Base-by-base conservation (phyloP, 2,888 invertebrate genomes). In the Eupithecia insigniata region DNA sequence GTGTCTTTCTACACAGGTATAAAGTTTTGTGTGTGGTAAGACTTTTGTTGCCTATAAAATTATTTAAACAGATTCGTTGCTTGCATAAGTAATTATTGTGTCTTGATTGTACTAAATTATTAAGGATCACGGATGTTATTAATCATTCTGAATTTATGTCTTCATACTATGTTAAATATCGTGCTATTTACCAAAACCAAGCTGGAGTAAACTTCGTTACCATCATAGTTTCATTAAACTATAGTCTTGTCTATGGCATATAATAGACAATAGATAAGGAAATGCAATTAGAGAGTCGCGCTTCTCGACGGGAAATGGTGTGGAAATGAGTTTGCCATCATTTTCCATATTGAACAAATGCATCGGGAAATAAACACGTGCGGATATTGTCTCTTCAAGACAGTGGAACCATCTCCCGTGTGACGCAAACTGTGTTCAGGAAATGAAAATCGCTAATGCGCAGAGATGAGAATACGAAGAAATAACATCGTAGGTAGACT, bases 331-430 rank as follows among this genome's bases (percentile, higher is more conserved):
- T 88, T 90, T 92, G 88, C 89, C 84, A 90, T 91, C 91, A 87
- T 88, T 90, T 92, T 88, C 89, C 84, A 91, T 91, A 91, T 91
- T 90, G 89, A 89, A 93, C 89, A 91, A 92, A 92, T 86, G 87
- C 79, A 81, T 72, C 80, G 87, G 93, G 92, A 92, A 93, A 92
- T 89, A 93, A 93, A 93, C 89, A 92, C 79, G 79, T 83, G 81
- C 88, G 90, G 91, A 93, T 92, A 92, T 93, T 93, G 91, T 89
- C 87, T 87, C 73, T 76, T 83, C 83, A 75, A 81, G 81, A 79
- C 75, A 76, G 68, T 77, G 70, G 78, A 81, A 84, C 87, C 87
- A 88, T 89, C 88, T 89, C 84, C 84, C 81, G 78, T 61, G 78
- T 80, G 82, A 76, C 77, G 80, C 78, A 79, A 62, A 78, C 79